Percentiles rank a stretch among this genome's conserved stretches.
These are phyloP conservation scores for Heliocidaris erythrogramma DNA, from an alignment of 35 echinoderm and acorn worm species.

Conservation along the genomic window DNA sequence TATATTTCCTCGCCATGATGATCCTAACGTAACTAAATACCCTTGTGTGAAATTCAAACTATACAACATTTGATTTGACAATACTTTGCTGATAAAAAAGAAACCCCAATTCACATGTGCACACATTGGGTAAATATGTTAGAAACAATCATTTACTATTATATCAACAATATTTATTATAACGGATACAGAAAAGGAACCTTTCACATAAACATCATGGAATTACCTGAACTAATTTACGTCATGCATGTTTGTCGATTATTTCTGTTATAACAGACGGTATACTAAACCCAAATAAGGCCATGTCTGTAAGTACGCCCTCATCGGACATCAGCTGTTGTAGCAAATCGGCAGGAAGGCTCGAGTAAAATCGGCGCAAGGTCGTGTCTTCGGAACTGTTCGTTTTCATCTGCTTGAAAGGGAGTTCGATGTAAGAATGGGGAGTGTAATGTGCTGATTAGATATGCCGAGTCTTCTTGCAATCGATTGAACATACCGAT, in stretches of 20 bases:
- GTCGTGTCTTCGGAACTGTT: constrained; percentile 2
- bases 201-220: too few relatives aligned
- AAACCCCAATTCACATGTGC: too few relatives aligned
- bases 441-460: not conserved
- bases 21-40: too few relatives aligned
- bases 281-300: not conserved
- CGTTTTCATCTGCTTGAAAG: not conserved
- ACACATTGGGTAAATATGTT: too few relatives aligned
- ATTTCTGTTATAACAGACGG: constrained; percentile 15
- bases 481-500: constrained; percentile 35
- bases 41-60: too few relatives aligned
- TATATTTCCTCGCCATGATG: too few relatives aligned
- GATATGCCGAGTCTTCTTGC: constrained; percentile 7
- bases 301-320: not conserved
- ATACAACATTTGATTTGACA: too few relatives aligned
- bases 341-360: not conserved
- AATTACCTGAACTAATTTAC: too few relatives aligned
- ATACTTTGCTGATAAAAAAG: too few relatives aligned
- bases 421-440: not conserved
- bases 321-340: not conserved
- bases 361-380: not conserved
- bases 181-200: too few relatives aligned
- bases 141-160: too few relatives aligned
- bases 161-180: too few relatives aligned
- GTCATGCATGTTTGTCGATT: not conserved